phyloP scores from a whole-genome alignment of 1,140 invertebrate genomes.

The Polyergus mexicanus region DNA sequence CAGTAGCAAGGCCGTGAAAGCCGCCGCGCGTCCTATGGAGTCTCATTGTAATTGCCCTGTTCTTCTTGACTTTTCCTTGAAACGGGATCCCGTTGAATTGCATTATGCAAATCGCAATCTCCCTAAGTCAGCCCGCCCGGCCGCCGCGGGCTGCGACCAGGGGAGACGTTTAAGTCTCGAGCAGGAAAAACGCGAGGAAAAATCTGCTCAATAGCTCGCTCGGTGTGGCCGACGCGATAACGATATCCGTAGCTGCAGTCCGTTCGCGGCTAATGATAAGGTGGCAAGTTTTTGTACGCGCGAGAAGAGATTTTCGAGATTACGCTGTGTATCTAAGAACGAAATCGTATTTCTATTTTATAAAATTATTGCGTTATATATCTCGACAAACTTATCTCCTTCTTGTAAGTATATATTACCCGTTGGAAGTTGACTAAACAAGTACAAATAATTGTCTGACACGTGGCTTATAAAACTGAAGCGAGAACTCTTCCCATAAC shows the following conservation, averaged over 20 bases:
- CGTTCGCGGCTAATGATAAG: slow-evolving; percentile 65
- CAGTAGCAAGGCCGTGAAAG: slow-evolving; percentile 81
- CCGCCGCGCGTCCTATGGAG: slow-evolving; percentile 83
- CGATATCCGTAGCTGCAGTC: slow-evolving; percentile 52
- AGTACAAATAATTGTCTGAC: slow-evolving; percentile 18
- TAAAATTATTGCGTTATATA: not conserved
- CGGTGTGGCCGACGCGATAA: slow-evolving; percentile 60
- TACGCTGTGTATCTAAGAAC: not conserved
- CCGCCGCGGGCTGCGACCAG: slow-evolving; percentile 36
- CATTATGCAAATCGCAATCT: slow-evolving; percentile 86
- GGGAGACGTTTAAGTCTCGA: slow-evolving; percentile 48
- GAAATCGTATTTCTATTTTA: not conserved
- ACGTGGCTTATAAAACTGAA: not conserved
- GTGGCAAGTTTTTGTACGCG: slow-evolving; percentile 38
- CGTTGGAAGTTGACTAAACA: not conserved
- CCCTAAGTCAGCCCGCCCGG: slow-evolving; percentile 82
- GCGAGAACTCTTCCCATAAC: not conserved
- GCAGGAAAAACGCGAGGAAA: slow-evolving; percentile 61
- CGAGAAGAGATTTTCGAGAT: not conserved
- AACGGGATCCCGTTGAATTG: slow-evolving; percentile 84
- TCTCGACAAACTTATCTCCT: too few species aligned
- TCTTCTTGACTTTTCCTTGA: slow-evolving; percentile 85
- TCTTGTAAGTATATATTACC: not conserved
- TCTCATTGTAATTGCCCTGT: slow-evolving; percentile 87
- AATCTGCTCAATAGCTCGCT: slow-evolving; percentile 70